These are phyloP conservation scores for Drosophila gaucha DNA, from an alignment of 2,888 invertebrate species.

Conservation along the genomic window DNA sequence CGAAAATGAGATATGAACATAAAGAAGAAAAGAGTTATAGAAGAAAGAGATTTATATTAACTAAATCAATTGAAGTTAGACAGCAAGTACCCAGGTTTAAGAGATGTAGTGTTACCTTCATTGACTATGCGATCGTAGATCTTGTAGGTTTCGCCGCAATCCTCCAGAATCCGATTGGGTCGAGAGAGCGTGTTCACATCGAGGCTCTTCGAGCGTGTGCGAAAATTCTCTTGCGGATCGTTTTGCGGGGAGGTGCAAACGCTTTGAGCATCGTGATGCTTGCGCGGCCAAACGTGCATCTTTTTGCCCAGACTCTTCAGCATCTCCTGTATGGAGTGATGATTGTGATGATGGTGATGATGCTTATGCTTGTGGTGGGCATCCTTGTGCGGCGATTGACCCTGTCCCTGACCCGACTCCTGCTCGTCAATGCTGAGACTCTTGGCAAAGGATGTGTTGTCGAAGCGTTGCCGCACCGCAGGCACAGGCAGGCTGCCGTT, in stretches of 20 bases:
- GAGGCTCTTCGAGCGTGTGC: constrained; percentile 91
- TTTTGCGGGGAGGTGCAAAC: constrained; percentile 85
- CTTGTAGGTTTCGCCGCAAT: constrained; percentile 92
- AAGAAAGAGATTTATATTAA: background rate
- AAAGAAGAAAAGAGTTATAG: background rate
- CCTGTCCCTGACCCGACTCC: constrained; percentile 31
- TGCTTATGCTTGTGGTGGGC: constrained; percentile 61
- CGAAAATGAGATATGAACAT: background rate
- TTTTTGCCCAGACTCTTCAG: constrained; percentile 91
- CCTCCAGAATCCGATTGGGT: constrained; percentile 87
- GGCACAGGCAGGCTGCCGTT: constrained; percentile 46
- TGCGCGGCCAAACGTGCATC: constrained; percentile 90
- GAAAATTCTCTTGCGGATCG: constrained; percentile 88
- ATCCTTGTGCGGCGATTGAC: constrained; percentile 58
- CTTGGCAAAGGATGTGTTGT: constrained; percentile 83
- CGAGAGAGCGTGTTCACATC: constrained; percentile 86
- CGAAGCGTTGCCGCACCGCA: constrained; percentile 77
- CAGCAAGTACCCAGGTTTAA: constrained; percentile 67
- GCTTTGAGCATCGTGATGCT: constrained; percentile 85
- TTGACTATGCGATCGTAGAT: constrained; percentile 92
- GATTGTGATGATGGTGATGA: constrained; percentile 85
- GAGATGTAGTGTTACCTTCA: constrained; percentile 87
- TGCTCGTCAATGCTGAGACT: constrained; percentile 81
- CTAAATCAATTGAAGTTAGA: constrained; percentile 20
- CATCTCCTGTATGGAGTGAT: constrained; percentile 91